A percentile compares a stretch with the other conserved stretches of the same genome.
Conservation (phyloP, 2,797 vertebrate genomes). For the Periparus ater region DNA sequence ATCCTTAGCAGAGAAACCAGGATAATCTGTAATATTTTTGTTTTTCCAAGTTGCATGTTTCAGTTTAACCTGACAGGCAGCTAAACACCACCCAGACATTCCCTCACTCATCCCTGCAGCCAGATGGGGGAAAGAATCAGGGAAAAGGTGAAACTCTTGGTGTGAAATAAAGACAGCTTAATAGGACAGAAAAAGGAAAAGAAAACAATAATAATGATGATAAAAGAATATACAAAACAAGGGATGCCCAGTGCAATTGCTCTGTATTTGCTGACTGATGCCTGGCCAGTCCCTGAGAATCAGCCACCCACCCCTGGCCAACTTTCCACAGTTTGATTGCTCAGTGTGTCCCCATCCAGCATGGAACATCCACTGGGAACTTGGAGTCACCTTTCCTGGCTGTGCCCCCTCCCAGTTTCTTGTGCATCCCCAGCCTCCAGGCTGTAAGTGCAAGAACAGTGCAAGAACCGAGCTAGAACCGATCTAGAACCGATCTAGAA, state of each 20-base stretch:
- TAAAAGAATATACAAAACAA: not conserved
- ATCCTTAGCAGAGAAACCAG: not conserved
- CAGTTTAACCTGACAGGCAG: not conserved
- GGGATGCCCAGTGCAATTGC: not conserved
- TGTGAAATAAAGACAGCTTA: not conserved
- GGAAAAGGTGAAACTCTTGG: not conserved
- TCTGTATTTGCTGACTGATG: not conserved
- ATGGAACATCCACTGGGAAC: too few species aligned
- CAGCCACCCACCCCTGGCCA: not conserved
- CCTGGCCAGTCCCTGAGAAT: not conserved
- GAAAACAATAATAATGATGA: not conserved
- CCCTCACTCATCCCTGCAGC: not conserved
- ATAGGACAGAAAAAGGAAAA: not conserved
- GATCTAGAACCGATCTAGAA: too few species aligned
- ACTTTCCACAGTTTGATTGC: too few species aligned
- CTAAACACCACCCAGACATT: not conserved
- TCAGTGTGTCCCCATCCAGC: too few species aligned
- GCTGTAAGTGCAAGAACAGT: too few species aligned
- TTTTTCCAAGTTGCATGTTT: not conserved
- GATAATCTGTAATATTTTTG: not conserved
- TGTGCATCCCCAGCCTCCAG: too few species aligned
- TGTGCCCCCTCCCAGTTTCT: too few species aligned
- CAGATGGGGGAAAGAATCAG: not conserved
- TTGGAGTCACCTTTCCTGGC: too few species aligned
- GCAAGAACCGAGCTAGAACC: too few species aligned